Percentiles rank a stretch among this genome's conserved stretches.
Conservation (phyloP, 2,113 vertebrate genomes). For the Opisthocomus hoazin region DNA sequence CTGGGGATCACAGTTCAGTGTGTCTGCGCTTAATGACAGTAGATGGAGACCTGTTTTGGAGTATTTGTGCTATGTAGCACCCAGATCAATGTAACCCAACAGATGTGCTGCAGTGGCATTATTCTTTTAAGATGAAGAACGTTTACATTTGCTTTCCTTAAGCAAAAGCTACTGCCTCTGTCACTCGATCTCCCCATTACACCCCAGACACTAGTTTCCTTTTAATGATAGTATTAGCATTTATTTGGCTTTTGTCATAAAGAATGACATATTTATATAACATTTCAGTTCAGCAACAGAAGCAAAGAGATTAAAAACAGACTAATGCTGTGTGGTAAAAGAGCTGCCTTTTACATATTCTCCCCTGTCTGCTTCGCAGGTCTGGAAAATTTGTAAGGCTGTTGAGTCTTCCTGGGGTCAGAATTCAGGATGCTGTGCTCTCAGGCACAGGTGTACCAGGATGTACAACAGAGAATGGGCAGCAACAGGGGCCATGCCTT, state of each 20-base stretch:
- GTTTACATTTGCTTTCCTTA: background rate
- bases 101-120: background rate
- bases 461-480: rapidly evolving
- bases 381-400: background rate
- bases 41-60: background rate
- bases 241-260: conserved; percentile 42
- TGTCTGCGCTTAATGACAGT: background rate
- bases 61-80: background rate
- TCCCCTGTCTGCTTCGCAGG: background rate
- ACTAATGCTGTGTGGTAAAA: background rate
- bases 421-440: background rate
- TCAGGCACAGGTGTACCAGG: rapidly evolving
- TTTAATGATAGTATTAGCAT: conserved; percentile 32
- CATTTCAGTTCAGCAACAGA: conserved; percentile 3
- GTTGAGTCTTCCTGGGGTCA: background rate
- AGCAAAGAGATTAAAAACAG: background rate
- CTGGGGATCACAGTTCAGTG: background rate
- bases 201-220: background rate
- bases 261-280: conserved; percentile 41
- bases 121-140: background rate
- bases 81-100: background rate
- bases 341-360: background rate
- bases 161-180: background rate
- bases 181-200: background rate
- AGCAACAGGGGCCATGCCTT: rapidly evolving